Percentiles rank a stretch among this genome's conserved stretches.
phyloP scores from a whole-genome alignment of 2,113 vertebrate genomes.

The Microtus richardsoni region DNA sequence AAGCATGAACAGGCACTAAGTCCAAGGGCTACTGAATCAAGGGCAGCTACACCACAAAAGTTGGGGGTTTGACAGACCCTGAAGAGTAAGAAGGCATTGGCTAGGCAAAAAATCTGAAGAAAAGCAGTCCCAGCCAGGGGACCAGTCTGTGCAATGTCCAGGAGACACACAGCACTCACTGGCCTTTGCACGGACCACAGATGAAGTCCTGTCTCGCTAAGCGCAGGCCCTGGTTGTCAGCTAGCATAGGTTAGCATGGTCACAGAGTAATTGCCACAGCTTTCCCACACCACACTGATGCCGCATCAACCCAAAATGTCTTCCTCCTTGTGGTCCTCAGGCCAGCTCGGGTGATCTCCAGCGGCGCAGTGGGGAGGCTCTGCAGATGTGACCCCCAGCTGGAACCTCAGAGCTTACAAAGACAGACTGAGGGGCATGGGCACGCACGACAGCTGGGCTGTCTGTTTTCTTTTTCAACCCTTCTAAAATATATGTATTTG shows the following conservation, averaged over 20 bases:
- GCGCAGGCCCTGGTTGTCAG: background rate
- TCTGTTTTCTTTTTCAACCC: constrained; percentile 17
- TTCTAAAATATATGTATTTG: background rate
- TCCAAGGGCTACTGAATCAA: rapidly evolving
- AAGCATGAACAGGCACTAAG: background rate
- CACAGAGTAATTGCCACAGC: too few relatives aligned
- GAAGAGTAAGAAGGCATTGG: background rate
- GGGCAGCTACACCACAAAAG: background rate
- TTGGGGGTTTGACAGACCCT: background rate
- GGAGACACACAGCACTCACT: too few relatives aligned
- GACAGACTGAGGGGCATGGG: background rate
- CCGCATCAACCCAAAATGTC: background rate
- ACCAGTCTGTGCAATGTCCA: background rate
- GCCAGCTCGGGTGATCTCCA: background rate
- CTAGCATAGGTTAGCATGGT: background rate
- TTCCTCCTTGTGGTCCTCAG: too few relatives aligned
- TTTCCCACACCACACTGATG: background rate
- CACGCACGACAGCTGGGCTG: background rate
- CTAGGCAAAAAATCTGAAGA: background rate
- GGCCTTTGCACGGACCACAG: background rate
- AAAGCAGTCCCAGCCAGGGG: background rate
- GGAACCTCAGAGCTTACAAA: background rate
- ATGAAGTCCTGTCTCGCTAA: background rate
- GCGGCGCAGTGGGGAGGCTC: too few relatives aligned
- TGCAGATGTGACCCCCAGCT: background rate